Percentiles rank a stretch among this genome's conserved stretches.
Evolutionary conservation across 2,797 vertebrate species (phyloP).

Genomic region (Mallotus villosus): DNA sequence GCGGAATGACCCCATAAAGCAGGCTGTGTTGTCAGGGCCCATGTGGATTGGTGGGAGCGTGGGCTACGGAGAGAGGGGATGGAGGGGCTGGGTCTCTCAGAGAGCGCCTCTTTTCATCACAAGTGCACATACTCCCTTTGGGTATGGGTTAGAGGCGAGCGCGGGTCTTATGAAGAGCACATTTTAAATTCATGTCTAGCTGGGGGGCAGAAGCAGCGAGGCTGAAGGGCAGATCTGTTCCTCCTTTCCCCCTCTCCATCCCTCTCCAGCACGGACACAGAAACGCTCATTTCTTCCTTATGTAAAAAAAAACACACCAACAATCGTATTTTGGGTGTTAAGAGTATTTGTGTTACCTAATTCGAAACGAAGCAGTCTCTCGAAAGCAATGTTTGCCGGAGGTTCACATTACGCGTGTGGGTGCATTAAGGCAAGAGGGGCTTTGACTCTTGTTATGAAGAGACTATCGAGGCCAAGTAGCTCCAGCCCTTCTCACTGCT

Average conservation of each 20-base stretch:
- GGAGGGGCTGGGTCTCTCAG: conserved; percentile 23
- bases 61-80: conserved; percentile 48
- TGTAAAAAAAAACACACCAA: neutral
- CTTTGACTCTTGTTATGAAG: conserved; percentile 26
- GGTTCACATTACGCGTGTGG: neutral
- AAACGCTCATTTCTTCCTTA: neutral
- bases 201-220: conserved; percentile 38
- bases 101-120: conserved; percentile 58
- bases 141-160: conserved; percentile 53
- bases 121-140: conserved; percentile 52
- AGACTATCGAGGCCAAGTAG: conserved; percentile 25
- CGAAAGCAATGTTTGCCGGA: neutral
- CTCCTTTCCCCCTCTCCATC: conserved; percentile 13
- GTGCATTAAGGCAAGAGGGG: conserved; percentile 23
- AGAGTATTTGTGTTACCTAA: neutral
- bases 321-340: neutral
- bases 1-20: conserved; percentile 57
- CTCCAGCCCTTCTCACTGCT: conserved; percentile 32
- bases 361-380: neutral
- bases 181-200: conserved; percentile 50
- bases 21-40: conserved; percentile 42
- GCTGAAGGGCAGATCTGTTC: conserved; percentile 33
- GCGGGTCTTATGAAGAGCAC: conserved; percentile 35
- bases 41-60: conserved; percentile 48
- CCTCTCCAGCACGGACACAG: conserved; percentile 8